Evolutionary conservation across 2,797 vertebrate genomes (phyloP).

Genomic region (Heliangelus exortis): DNA sequence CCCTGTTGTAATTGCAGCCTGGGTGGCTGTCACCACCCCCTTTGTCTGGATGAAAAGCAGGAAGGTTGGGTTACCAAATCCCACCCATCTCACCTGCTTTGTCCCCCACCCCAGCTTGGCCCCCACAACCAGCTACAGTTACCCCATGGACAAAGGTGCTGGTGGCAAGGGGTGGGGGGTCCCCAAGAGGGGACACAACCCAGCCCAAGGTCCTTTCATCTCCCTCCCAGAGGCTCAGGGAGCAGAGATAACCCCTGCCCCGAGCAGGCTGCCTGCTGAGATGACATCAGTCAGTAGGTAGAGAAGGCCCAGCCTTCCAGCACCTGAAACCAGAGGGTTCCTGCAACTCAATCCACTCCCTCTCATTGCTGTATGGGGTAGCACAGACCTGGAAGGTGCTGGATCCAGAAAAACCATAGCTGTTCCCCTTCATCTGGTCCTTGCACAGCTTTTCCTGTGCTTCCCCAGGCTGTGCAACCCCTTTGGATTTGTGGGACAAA

Average conservation of each 20-base stretch:
- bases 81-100: neutral
- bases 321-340: neutral
- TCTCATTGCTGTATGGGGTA: fast-evolving
- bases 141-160: neutral
- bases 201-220: neutral
- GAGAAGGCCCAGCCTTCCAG: neutral
- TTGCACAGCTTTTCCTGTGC: neutral
- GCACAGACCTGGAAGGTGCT: fast-evolving
- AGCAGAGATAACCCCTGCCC: neutral
- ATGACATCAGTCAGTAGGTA: neutral
- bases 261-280: neutral
- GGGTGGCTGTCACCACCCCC: neutral
- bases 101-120: neutral
- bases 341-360: neutral
- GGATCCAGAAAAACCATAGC: neutral
- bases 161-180: neutral
- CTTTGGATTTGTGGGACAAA: neutral
- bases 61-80: neutral
- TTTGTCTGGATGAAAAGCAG: neutral
- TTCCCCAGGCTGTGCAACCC: neutral
- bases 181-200: neutral
- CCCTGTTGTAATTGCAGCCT: neutral
- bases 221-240: neutral
- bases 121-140: neutral
- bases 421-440: fast-evolving